Conservation (phyloP, 1,140 invertebrate species). For the Drosophila orosa region DNA sequence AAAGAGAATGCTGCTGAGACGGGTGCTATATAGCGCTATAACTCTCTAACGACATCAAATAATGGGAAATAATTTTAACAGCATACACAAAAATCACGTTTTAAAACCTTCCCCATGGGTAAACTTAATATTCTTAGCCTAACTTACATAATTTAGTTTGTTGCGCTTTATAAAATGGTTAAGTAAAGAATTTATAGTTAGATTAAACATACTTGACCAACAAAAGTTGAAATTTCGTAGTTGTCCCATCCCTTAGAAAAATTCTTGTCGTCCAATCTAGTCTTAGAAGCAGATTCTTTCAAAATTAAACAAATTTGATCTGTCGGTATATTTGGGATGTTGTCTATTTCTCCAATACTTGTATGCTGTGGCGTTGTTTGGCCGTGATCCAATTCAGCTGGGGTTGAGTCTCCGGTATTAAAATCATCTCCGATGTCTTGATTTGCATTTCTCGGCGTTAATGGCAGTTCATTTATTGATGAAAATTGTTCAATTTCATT, state of each 20-base stretch:
- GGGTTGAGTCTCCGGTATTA: slow-evolving; percentile 85
- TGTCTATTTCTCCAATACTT: slow-evolving; percentile 84
- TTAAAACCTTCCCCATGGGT: no score
- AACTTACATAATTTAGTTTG: no score
- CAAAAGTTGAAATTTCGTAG: slow-evolving; percentile 93
- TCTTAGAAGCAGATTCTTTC: slow-evolving; percentile 60
- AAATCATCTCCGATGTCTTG: slow-evolving; percentile 84
- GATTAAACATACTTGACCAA: slow-evolving; percentile 84
- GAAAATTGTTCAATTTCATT: slow-evolving; percentile 78
- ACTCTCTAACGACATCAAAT: no score
- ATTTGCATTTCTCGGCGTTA: slow-evolving; percentile 74
- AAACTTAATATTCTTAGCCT: no score
- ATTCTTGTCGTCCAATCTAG: slow-evolving; percentile 69
- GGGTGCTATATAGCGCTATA: no score
- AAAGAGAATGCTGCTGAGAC: no score
- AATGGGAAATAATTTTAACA: no score
- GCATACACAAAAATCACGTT: no score
- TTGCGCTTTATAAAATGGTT: not conserved
- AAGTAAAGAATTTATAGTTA: not conserved
- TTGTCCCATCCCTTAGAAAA: slow-evolving; percentile 90
- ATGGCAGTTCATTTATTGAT: slow-evolving; percentile 66
- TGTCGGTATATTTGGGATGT: slow-evolving; percentile 85
- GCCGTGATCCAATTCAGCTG: slow-evolving; percentile 85
- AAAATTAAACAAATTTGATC: slow-evolving; percentile 83
- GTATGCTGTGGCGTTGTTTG: slow-evolving; percentile 85